Conservation (phyloP, 1,140 invertebrate species). For the Pachypsylla venusta region DNA sequence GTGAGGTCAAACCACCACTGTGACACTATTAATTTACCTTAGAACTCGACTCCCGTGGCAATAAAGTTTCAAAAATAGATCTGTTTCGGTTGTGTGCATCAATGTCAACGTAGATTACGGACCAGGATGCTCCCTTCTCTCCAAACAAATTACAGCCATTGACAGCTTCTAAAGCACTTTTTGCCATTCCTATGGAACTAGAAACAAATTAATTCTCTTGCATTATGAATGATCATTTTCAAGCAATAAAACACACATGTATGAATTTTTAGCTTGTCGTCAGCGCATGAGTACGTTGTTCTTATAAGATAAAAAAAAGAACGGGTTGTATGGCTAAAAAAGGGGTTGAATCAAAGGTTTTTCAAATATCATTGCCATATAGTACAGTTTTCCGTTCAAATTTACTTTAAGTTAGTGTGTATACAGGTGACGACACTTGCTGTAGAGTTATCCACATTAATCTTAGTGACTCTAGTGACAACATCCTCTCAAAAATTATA, state of each 20-base stretch:
- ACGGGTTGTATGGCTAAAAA: neutral
- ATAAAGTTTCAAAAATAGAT: conserved; percentile 95
- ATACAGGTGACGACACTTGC: too few species aligned
- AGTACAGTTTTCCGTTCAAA: too few species aligned
- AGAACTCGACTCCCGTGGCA: conserved; percentile 95
- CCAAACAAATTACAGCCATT: conserved; percentile 99
- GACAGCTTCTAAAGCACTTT: conserved; percentile 94
- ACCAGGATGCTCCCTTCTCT: conserved; percentile 92
- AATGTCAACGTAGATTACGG: conserved; percentile 97
- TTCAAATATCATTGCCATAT: too few species aligned
- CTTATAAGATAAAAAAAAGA: neutral
- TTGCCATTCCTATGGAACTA: conserved; percentile 78
- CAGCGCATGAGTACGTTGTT: neutral
- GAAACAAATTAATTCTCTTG: too few species aligned
- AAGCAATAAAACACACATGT: neutral
- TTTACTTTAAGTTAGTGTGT: too few species aligned
- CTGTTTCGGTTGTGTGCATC: conserved; percentile 98
- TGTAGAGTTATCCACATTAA: too few species aligned
- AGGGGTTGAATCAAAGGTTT: too few species aligned
- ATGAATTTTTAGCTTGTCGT: neutral
- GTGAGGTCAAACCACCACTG: neutral
- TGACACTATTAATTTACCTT: conserved; percentile 47
- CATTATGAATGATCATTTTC: too few species aligned
- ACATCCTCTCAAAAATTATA: too few species aligned
- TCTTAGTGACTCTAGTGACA: too few species aligned